Percentiles rank a stretch among this genome's conserved stretches.
phyloP scores from a whole-genome alignment of 2,113 vertebrate species.

The Lates calcarifer region DNA sequence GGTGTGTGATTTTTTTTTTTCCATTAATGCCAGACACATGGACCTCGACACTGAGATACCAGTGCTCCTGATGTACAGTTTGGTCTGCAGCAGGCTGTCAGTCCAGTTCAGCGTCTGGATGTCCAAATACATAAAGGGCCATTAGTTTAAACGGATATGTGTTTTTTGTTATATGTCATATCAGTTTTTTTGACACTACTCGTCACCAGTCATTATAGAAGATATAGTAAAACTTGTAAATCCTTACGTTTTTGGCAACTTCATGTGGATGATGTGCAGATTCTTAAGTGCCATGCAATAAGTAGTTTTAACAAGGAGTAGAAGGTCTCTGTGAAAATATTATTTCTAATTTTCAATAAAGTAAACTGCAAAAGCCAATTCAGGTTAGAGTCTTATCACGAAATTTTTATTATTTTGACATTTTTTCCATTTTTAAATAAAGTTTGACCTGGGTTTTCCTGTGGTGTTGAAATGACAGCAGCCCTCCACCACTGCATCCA shows the following conservation, averaged over 20 bases:
- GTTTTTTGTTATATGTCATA: neutral
- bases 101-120: neutral
- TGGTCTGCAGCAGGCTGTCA: slow-evolving; percentile 4
- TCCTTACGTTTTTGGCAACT: neutral
- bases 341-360: neutral
- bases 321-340: neutral
- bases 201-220: neutral
- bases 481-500: neutral
- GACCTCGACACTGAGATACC: neutral
- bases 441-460: neutral
- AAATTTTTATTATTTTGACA: neutral
- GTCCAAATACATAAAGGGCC: neutral
- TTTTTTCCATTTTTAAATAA: neutral
- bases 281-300: neutral
- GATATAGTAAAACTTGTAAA: neutral
- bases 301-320: neutral
- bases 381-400: neutral
- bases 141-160: neutral
- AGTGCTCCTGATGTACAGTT: neutral
- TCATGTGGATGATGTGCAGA: neutral
- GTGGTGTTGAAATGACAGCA: neutral
- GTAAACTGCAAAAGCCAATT: neutral
- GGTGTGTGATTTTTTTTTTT: neutral
- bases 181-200: too few species aligned
- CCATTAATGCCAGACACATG: neutral